Base-by-base conservation (phyloP, 2,113 vertebrate genomes). In the Alces alces region DNA sequence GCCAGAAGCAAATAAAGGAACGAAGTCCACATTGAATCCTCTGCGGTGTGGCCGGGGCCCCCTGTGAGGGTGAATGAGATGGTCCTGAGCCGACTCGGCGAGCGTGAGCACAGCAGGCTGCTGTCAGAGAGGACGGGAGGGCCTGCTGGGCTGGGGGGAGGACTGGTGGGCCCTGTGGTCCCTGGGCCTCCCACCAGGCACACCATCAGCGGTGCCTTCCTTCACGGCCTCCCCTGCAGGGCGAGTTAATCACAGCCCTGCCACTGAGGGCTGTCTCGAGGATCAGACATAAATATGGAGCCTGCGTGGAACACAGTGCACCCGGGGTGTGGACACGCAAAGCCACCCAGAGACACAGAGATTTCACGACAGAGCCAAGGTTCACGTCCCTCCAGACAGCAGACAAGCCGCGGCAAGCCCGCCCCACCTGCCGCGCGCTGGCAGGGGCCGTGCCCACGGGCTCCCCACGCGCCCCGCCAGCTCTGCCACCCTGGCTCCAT, bases 401-500 rank as follows among this genome's bases (percentile, higher is more conserved):
- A 15, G 57, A 8, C 1, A 0, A 16, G 17, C 3, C 4, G 3
- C 1, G 0, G 12, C 7, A 0, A 21, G 39, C 27, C 12, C 0
- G 4, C n/a, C 19, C 39, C 39, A 25, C 30, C 39, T 5, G 14
- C 1, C 0, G 2, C 1, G 7, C 25, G 0, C 1, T 6, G 3
- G 21, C 39, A 12, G 4, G 28, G 55, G 60, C 60, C 83, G 30
- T 21, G 28, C 0, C 1, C 36, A 45, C 2, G 2, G 36, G 58
- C 45, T 8, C 17, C 58, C 28, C 6, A 43, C 0, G 6, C 2
- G 8, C 55, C 3, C 3, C 7, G 2, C 11, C 2, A 15, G 16
- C 55, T 13, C 30, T 5, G 10, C 45, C 6, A 25, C 0, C 6
- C 19, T 4, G 21, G 13, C 30, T 6, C 17, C 7, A 50, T 0